A percentile compares a stretch with the other conserved stretches of the same genome.
These are phyloP conservation scores for Microcebus ravelobensis DNA, from an alignment of 2,113 vertebrate genomes.

Conservation along the genomic window DNA sequence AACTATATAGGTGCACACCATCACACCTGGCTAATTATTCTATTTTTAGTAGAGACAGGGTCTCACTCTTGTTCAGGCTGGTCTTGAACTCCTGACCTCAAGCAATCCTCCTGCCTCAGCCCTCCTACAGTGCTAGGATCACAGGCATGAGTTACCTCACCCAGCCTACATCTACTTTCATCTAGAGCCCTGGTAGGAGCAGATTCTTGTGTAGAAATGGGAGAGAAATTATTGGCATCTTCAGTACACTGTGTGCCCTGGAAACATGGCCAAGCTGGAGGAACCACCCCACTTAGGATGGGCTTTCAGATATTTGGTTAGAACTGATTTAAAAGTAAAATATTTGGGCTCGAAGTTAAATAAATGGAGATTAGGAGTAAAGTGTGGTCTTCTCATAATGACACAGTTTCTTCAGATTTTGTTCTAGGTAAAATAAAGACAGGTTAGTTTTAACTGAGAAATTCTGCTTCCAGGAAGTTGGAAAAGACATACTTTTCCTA, in stretches of 20 bases:
- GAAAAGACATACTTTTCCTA: background rate
- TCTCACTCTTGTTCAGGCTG: no score
- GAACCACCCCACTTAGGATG: background rate
- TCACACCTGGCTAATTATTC: no score
- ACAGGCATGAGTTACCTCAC: no score
- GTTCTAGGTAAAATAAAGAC: background rate
- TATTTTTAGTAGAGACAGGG: no score
- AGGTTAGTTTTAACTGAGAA: background rate
- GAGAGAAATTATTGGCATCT: background rate
- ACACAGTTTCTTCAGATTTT: background rate
- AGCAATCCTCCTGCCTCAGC: no score
- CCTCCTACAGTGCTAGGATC: no score
- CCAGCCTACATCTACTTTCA: background rate
- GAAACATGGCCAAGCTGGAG: background rate
- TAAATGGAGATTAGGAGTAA: background rate
- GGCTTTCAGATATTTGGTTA: background rate
- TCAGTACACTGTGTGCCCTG: background rate
- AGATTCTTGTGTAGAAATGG: background rate
- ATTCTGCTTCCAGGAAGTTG: background rate
- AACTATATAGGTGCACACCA: no score
- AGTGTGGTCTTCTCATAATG: background rate
- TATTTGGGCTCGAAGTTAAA: background rate
- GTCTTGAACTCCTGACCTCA: no score
- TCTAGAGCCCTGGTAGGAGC: background rate
- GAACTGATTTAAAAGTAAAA: background rate